A percentile compares a stretch with the other conserved stretches of the same genome.
These are phyloP conservation scores for Pollenia amentaria DNA, from an alignment of 2,888 invertebrate genomes.

Conservation along the genomic window DNA sequence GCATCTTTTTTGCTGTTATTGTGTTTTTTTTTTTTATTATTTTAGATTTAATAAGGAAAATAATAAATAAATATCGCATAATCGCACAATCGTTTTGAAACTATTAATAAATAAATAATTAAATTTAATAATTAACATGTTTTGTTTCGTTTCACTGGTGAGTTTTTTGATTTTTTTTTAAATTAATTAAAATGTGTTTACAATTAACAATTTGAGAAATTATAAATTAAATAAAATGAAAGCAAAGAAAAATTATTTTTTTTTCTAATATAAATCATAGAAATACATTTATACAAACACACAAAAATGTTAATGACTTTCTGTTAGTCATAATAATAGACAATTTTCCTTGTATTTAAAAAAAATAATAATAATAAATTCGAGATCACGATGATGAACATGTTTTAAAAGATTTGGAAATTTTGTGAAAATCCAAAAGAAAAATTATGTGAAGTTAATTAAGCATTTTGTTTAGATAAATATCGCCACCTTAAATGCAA, in stretches of 20 bases:
- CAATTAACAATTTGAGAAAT: conserved; percentile 54
- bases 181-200: conserved; percentile 71
- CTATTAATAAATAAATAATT: conserved; percentile 62
- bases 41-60: conserved; percentile 67
- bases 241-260: neutral
- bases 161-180: conserved; percentile 59
- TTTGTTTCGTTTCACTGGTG: conserved; percentile 37
- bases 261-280: conserved; percentile 23
- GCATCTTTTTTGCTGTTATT: conserved; percentile 54
- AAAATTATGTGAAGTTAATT: too few species aligned
- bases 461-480: too few species aligned
- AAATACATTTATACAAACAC: neutral
- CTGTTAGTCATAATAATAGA: neutral
- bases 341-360: neutral
- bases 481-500: too few species aligned
- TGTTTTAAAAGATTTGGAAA: neutral
- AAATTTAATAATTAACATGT: conserved; percentile 62
- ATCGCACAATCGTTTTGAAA: conserved; percentile 40
- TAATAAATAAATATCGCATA: conserved; percentile 36
- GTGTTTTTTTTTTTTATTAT: conserved; percentile 39
- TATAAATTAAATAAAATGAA: neutral
- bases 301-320: conserved; percentile 37
- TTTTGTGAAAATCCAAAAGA: neutral
- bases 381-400: neutral
- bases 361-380: neutral